Percentiles rank a stretch among this genome's conserved stretches.
phyloP scores from a whole-genome alignment of 92 coral and sea anemone species.

The Virgularia gustaviana region DNA sequence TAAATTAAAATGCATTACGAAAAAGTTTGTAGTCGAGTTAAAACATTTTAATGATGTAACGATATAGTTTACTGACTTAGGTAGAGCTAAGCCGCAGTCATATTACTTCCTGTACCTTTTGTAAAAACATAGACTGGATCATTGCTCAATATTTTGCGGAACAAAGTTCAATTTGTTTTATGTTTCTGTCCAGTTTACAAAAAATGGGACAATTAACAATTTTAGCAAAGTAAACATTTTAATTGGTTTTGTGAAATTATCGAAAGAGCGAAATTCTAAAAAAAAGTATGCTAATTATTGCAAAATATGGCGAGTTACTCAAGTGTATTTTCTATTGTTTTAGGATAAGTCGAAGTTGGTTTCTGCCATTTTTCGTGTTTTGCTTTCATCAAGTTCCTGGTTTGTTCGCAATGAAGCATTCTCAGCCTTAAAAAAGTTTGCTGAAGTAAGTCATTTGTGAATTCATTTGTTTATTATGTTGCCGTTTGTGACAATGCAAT shows the following conservation, averaged over 20 bases:
- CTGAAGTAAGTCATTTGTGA: slow-evolving; percentile 59
- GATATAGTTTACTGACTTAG: too few relatives aligned
- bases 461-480: neutral
- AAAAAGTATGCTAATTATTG: neutral
- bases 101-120: too few relatives aligned
- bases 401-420: slow-evolving; percentile 77
- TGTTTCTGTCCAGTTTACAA: too few relatives aligned
- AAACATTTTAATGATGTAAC: neutral
- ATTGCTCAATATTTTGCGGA: too few relatives aligned
- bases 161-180: too few relatives aligned
- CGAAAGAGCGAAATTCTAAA: too few relatives aligned
- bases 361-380: slow-evolving; percentile 63
- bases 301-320: neutral
- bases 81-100: too few relatives aligned
- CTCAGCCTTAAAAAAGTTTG: slow-evolving; percentile 80
- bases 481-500: neutral
- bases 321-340: neutral
- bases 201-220: too few relatives aligned
- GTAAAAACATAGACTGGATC: too few relatives aligned
- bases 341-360: slow-evolving; percentile 34
- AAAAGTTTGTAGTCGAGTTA: neutral
- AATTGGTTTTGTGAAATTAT: too few relatives aligned
- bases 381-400: slow-evolving; percentile 69
- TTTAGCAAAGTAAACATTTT: too few relatives aligned
- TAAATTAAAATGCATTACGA: neutral